These are phyloP conservation scores for Scomber colias DNA, from an alignment of 2,113 vertebrate genomes.

Conservation along the genomic window DNA sequence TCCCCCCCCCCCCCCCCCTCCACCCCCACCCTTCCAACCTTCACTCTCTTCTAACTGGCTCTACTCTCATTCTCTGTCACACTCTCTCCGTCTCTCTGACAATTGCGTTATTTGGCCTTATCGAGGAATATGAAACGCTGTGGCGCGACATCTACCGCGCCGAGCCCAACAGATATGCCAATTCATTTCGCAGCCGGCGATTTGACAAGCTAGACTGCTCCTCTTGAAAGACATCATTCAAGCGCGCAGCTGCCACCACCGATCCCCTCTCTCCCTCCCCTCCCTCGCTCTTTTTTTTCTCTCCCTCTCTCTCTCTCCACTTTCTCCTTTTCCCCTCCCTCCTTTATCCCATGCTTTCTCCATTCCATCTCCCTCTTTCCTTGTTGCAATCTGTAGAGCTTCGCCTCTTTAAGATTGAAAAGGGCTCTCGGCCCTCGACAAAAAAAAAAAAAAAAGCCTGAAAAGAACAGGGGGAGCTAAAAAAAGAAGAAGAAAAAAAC, in stretches of 20 bases:
- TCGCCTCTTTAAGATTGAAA: slow-evolving; percentile 90
- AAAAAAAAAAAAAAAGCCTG: slow-evolving; percentile 55
- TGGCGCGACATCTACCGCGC: slow-evolving; percentile 91
- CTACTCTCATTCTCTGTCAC: slow-evolving; percentile 73
- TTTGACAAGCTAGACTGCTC: slow-evolving; percentile 99
- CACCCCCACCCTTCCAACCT: not conserved
- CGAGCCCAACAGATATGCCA: slow-evolving; percentile 93
- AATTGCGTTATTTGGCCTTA: slow-evolving; percentile 96
- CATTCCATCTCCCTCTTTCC: slow-evolving; percentile 71
- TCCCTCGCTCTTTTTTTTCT: slow-evolving; percentile 10
- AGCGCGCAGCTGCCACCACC: slow-evolving; percentile 84
- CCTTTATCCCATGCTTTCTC: slow-evolving; percentile 72
- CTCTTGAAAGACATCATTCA: slow-evolving; percentile 99
- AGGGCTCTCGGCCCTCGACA: slow-evolving; percentile 87
- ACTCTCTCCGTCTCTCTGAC: slow-evolving; percentile 82
- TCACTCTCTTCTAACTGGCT: slow-evolving; percentile 66
- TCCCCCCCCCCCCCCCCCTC: slow-evolving; percentile 15
- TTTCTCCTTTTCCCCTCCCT: slow-evolving; percentile 66
- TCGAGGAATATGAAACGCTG: slow-evolving; percentile 96
- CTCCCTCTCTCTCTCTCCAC: slow-evolving; percentile 31
- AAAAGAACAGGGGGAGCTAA: slow-evolving; percentile 69
- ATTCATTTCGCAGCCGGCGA: slow-evolving; percentile 94
- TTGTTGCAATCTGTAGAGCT: slow-evolving; percentile 87
- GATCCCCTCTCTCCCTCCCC: slow-evolving; percentile 70
- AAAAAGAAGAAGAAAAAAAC: slow-evolving; percentile 28